phyloP scores from a whole-genome alignment of 2,797 vertebrate genomes.

The Helarctos malayanus region DNA sequence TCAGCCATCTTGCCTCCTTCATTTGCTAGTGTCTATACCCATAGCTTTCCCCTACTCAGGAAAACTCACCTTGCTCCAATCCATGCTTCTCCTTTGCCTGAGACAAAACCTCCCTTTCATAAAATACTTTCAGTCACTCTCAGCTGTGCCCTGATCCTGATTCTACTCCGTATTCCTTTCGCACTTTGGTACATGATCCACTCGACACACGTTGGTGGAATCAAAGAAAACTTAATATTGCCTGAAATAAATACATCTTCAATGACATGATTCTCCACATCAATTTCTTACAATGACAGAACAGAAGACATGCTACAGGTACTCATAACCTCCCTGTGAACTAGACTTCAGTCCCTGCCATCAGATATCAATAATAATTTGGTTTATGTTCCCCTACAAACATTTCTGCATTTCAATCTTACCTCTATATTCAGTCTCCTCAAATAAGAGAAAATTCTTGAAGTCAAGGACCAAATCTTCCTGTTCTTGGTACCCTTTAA shows the following conservation, averaged over 20 bases:
- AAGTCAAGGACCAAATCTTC: background rate
- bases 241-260: background rate
- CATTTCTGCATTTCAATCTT: background rate
- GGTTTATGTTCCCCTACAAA: background rate
- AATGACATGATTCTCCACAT: background rate
- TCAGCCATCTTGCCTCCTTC: background rate
- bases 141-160: background rate
- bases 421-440: background rate
- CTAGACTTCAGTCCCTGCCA: background rate
- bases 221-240: background rate
- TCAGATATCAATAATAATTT: background rate
- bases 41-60: background rate
- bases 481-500: background rate
- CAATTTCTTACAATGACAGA: background rate
- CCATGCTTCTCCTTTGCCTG: background rate
- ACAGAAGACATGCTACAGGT: fast-evolving
- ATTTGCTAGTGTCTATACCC: background rate
- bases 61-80: background rate
- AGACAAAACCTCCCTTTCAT: background rate
- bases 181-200: background rate
- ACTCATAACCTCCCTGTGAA: background rate
- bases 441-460: background rate
- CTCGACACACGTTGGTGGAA: background rate
- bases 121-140: background rate
- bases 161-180: background rate